These are phyloP conservation scores for Ceratina japonica DNA, from an alignment of 1,140 invertebrate species.

Conservation along the genomic window DNA sequence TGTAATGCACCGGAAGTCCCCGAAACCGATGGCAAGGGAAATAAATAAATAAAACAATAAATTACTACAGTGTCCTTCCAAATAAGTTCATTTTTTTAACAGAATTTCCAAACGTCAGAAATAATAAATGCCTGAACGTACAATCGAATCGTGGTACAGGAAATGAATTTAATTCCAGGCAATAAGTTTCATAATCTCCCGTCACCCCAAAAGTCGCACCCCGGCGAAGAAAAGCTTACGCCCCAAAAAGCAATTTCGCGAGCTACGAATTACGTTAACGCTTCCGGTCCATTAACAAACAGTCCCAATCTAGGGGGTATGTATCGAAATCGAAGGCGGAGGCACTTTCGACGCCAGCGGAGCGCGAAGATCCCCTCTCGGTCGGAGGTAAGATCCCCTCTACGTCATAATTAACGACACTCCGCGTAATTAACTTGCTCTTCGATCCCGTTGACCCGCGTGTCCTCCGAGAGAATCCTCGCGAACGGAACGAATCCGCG, in stretches of 20 bases:
- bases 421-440: conserved; percentile 42
- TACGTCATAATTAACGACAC: conserved; percentile 41
- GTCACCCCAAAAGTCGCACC: too few species aligned
- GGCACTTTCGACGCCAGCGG: neutral
- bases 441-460: conserved; percentile 38
- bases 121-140: too few species aligned
- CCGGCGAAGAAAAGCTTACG: neutral
- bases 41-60: too few species aligned
- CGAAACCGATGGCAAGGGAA: too few species aligned
- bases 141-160: too few species aligned
- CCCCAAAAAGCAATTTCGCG: conserved; percentile 2
- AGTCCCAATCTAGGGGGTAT: neutral
- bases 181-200: neutral
- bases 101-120: too few species aligned
- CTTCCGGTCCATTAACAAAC: neutral
- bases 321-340: neutral
- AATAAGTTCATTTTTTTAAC: too few species aligned
- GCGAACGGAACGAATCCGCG: neutral
- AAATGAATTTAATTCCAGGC: neutral
- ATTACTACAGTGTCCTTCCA: too few species aligned
- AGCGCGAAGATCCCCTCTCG: conserved; percentile 1
- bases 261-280: neutral
- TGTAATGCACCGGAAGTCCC: too few species aligned
- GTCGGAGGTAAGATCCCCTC: neutral
- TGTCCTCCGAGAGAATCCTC: conserved; percentile 16